Base-by-base conservation (phyloP, 2,888 invertebrate species). In the Melinaea marsaeus region DNA sequence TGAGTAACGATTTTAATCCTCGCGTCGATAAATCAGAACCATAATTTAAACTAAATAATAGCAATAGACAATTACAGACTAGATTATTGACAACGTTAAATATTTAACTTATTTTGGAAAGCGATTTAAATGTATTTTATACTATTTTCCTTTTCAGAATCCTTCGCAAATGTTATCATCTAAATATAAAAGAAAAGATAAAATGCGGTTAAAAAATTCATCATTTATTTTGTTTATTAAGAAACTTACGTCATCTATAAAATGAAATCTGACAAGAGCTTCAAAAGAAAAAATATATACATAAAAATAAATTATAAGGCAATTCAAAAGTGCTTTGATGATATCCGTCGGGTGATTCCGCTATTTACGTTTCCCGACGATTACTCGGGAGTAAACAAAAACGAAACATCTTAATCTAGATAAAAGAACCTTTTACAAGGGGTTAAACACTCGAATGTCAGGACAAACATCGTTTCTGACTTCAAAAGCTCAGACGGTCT, bases 361-460 rank as follows among this genome's bases (percentile, higher is more conserved):
- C 68, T 66, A 65, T 72, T 72, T 72, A 71, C 65, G 58, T 70
- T 66, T 58, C 61, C 64, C 65, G 42, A 60, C 62, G 65, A 66
- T 69, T 66, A 68, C 69, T 61, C 64, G 63, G 22, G 61, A 68
- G 73, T 73, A 73, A 74, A 73, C 69, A 72, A 66, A 72, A 71
- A 64, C 57, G 62, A 59, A 67, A 69, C 70, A 69, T 72, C 71
- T 58, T 68, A 71, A 74, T 74, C 72, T 64, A 68, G 72, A 75
- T 74, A 70, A 75, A 72, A 69, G 69, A 71, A 71, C 60, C 69
- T 67, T 68, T 71, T 67, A 69, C 65, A 72, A 69, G 70, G 73
- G 74, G 73, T 74, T 75, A 71, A 75, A 71, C 70, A 72, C 69
- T 74, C 65, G 69, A 71, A 67, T 63, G 66, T 69, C 67, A 69